Conservation (phyloP, 1,140 invertebrate genomes). For the Drosophila arawakana region DNA sequence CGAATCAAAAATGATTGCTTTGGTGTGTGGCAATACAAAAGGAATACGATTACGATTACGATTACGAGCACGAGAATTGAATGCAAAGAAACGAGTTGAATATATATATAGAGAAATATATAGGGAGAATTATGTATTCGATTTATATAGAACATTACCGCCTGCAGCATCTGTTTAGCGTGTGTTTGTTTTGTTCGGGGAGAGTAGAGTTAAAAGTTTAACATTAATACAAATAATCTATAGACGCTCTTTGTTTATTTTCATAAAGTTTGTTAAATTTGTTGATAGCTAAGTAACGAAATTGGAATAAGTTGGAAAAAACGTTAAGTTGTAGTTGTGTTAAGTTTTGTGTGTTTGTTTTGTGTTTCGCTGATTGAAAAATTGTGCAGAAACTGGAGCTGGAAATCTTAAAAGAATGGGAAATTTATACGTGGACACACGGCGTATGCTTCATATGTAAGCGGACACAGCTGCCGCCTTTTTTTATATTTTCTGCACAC, state of each 20-base stretch:
- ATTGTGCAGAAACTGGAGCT: conserved; percentile 5
- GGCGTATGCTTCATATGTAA: conserved; percentile 11
- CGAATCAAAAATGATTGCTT: conserved; percentile 39
- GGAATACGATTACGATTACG: conserved; percentile 35
- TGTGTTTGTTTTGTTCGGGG: conserved; percentile 46
- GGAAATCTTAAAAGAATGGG: neutral
- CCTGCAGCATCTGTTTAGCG: conserved; percentile 84
- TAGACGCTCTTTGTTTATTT: neutral
- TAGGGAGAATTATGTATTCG: no score
- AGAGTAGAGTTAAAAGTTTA: conserved; percentile 66
- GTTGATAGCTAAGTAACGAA: conserved; percentile 34
- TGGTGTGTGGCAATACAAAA: conserved; percentile 40
- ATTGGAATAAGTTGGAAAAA: conserved; percentile 56
- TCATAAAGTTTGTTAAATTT: conserved; percentile 35
- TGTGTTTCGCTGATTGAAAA: neutral
- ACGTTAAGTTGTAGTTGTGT: conserved; percentile 13
- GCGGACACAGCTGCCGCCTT: conserved; percentile 6
- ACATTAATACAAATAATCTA: conserved; percentile 58
- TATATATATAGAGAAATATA: neutral
- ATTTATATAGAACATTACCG: conserved; percentile 51
- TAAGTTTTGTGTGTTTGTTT: conserved; percentile 5
- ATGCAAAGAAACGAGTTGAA: conserved; percentile 36
- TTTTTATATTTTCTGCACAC: no score
- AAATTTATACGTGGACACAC: neutral
- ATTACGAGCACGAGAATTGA: conserved; percentile 9